A percentile compares a stretch with the other conserved stretches of the same genome.
phyloP scores from a whole-genome alignment of 2,797 vertebrate species.

The Sebastes glaucus region DNA sequence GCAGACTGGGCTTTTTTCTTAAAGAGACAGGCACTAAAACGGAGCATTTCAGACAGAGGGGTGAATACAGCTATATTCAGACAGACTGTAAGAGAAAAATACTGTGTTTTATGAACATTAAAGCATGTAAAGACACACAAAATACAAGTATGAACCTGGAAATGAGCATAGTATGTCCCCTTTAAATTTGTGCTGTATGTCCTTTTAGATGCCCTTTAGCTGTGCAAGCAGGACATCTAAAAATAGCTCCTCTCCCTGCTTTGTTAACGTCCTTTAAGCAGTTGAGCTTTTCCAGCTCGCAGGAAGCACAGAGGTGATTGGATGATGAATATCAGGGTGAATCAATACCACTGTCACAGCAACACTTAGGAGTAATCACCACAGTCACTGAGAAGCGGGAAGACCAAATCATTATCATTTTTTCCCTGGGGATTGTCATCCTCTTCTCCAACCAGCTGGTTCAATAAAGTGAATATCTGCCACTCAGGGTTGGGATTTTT shows the following conservation, averaged over 20 bases:
- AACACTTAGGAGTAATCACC: conserved; percentile 63
- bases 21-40: no score
- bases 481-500: neutral
- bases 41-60: no score
- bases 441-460: conserved; percentile 12
- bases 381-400: conserved; percentile 23
- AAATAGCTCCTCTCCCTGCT: conserved; percentile 39
- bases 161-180: no score
- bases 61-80: no score
- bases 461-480: conserved; percentile 19
- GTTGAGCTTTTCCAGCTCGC: conserved; percentile 12
- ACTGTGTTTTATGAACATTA: no score
- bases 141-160: no score
- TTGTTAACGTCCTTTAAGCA: conserved; percentile 27
- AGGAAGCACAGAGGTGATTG: conserved; percentile 32
- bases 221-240: conserved; percentile 21
- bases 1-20: no score
- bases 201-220: conserved; percentile 17
- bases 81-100: no score
- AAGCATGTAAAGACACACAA: no score
- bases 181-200: neutral
- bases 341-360: conserved; percentile 68
- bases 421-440: conserved; percentile 16
- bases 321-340: conserved; percentile 59
- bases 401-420: conserved; percentile 48